Evolutionary conservation across 2,797 vertebrate species (phyloP).

Genomic region (Cyprinella venusta): DNA sequence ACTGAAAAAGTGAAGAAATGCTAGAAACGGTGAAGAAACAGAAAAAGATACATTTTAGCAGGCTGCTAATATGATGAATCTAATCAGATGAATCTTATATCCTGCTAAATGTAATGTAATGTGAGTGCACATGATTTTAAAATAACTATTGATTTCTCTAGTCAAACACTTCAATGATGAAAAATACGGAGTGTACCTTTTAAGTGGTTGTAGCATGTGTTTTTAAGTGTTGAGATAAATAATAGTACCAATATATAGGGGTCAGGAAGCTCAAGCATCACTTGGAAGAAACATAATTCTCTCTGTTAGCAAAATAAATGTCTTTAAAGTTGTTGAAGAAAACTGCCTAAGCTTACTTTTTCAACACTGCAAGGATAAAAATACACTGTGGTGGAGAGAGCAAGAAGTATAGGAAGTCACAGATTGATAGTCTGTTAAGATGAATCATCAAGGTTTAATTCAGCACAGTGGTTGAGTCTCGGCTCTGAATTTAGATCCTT

Average conservation of each 20-base stretch:
- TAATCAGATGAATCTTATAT: too few relatives aligned
- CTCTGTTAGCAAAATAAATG: not conserved
- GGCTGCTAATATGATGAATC: too few relatives aligned
- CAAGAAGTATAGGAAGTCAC: not conserved
- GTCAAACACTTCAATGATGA: not conserved
- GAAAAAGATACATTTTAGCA: too few relatives aligned
- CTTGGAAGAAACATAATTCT: not conserved
- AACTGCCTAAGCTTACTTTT: not conserved
- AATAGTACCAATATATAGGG: not conserved
- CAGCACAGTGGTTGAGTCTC: constrained; percentile 17
- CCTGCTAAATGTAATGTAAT: not conserved
- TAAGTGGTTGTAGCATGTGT: not conserved
- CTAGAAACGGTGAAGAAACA: too few relatives aligned
- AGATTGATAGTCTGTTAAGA: constrained; percentile 38
- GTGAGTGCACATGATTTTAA: not conserved
- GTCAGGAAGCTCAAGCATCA: not conserved
- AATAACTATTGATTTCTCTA: not conserved
- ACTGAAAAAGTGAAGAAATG: not conserved
- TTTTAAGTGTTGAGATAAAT: constrained; percentile 1
- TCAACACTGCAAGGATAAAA: constrained; percentile 7
- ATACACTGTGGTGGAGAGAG: not conserved
- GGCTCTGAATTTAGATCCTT: constrained; percentile 21
- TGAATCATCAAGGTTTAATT: constrained; percentile 41
- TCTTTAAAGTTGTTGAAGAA: not conserved
- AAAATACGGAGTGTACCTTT: not conserved